These are phyloP conservation scores for Drosophila merina DNA, from an alignment of 2,888 invertebrate species.

Conservation along the genomic window DNA sequence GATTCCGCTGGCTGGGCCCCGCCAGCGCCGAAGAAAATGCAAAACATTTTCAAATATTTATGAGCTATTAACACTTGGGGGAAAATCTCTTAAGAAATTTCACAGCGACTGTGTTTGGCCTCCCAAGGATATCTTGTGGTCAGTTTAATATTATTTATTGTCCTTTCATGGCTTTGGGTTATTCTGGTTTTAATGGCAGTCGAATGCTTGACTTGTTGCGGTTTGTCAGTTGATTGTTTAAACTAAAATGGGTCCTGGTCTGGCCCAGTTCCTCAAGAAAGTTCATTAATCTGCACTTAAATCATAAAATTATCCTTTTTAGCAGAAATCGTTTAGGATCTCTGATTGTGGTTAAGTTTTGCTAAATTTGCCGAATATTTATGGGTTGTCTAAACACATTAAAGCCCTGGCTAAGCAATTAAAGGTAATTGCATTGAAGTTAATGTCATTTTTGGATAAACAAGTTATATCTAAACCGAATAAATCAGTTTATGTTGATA, in stretches of 20 bases:
- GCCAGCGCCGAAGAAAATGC: conserved; percentile 61
- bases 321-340: background rate
- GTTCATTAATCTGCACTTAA: conserved; percentile 36
- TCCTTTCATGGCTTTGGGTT: conserved; percentile 43
- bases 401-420: background rate
- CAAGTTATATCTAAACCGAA: background rate
- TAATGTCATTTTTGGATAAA: background rate
- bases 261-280: no score
- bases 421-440: background rate
- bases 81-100: conserved; percentile 53
- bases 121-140: conserved; percentile 28
- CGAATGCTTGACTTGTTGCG: conserved; percentile 28
- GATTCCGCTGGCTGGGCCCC: conserved; percentile 21
- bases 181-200: conserved; percentile 38
- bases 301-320: conserved; percentile 26
- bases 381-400: background rate
- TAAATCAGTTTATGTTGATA: background rate
- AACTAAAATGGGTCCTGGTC: background rate
- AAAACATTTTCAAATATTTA: conserved; percentile 79
- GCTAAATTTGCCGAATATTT: conserved; percentile 12
- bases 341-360: conserved; percentile 24
- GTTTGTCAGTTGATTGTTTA: conserved; percentile 21
- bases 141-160: conserved; percentile 44
- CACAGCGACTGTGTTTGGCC: conserved; percentile 13
- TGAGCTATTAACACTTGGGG: conserved; percentile 78